These are phyloP conservation scores for Tholera decimalis DNA, from an alignment of 2,888 invertebrate genomes.

Conservation along the genomic window DNA sequence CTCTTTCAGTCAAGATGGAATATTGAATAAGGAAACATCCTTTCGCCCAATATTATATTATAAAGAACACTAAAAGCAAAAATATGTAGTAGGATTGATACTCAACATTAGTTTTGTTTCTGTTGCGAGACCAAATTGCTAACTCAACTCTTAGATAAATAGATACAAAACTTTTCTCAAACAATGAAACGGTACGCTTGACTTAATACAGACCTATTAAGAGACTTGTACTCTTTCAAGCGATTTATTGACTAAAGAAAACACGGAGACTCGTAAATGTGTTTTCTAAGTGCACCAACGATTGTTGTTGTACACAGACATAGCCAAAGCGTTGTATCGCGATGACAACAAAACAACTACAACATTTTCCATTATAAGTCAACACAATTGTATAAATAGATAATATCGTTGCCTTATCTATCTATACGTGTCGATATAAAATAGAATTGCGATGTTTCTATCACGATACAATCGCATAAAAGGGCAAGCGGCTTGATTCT, in stretches of 20 bases:
- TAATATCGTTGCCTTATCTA: constrained; percentile 69
- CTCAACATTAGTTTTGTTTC: constrained; percentile 40
- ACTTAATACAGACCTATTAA: constrained; percentile 49
- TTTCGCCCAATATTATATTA: not conserved
- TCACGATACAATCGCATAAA: constrained; percentile 65
- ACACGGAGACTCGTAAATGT: constrained; percentile 67
- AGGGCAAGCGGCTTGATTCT: constrained; percentile 73
- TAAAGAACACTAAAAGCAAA: not conserved
- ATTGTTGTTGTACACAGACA: constrained; percentile 46
- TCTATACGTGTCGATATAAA: constrained; percentile 80
- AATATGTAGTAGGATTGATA: constrained; percentile 12
- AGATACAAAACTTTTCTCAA: constrained; percentile 50
- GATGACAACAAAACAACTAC: constrained; percentile 45
- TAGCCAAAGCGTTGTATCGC: constrained; percentile 17
- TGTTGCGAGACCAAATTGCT: constrained; percentile 39
- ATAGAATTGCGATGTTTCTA: constrained; percentile 76
- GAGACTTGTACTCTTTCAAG: constrained; percentile 46
- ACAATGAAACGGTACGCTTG: constrained; percentile 41
- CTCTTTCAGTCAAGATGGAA: not conserved
- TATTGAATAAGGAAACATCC: not conserved
- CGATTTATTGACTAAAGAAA: constrained; percentile 59
- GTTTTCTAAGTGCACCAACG: constrained; percentile 64
- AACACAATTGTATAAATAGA: constrained; percentile 65
- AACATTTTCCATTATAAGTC: constrained; percentile 65
- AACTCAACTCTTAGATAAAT: constrained; percentile 35